These are phyloP conservation scores for Athene noctua DNA, from an alignment of 2,113 vertebrate genomes.

Conservation along the genomic window DNA sequence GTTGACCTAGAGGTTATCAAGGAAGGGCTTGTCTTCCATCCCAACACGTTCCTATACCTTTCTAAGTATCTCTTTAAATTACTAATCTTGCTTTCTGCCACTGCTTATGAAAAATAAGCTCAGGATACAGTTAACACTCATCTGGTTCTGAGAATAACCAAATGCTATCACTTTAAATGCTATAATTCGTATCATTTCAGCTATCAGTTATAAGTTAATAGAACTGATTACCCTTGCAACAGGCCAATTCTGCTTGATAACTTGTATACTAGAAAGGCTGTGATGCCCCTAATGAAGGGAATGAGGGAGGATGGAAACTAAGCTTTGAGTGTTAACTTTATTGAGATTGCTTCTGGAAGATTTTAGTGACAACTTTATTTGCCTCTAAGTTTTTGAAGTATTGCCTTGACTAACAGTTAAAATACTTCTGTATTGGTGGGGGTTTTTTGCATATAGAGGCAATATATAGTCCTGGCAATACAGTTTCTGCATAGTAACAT, in stretches of 20 bases:
- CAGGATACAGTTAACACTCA: not conserved
- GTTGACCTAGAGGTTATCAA: not conserved
- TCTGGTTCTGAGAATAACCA: constrained; percentile 27
- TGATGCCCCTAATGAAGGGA: not conserved
- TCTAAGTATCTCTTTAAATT: not conserved
- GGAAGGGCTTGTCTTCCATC: constrained; percentile 3
- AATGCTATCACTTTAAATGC: constrained; percentile 12
- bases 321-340: not conserved
- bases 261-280: not conserved
- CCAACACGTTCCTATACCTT: not conserved
- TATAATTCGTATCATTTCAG: not conserved
- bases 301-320: not conserved
- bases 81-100: not conserved
- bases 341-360: not conserved
- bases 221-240: not conserved
- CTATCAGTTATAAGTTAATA: not conserved
- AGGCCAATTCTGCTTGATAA: not conserved
- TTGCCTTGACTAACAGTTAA: not conserved
- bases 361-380: not conserved
- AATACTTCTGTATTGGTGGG: not conserved
- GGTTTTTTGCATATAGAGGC: not conserved
- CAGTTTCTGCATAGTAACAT: constrained; percentile 44
- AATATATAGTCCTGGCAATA: constrained; percentile 29
- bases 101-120: not conserved
- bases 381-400: not conserved